Evolutionary conservation across 2,113 vertebrate species (phyloP).

Genomic region (Corythoichthys haematopterus): DNA sequence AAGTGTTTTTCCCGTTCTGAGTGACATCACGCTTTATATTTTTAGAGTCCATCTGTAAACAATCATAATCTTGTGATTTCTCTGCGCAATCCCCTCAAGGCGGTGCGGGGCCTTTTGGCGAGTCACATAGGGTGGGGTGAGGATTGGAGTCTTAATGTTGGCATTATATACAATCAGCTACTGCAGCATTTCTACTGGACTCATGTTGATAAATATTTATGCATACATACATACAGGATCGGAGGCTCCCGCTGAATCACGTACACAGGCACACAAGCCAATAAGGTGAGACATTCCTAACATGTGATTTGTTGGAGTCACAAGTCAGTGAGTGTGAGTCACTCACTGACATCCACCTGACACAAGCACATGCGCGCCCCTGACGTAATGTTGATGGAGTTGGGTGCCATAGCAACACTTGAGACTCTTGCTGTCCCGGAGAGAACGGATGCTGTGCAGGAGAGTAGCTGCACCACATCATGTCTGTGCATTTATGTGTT

Average conservation of each 20-base stretch:
- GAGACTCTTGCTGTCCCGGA: constrained; percentile 66
- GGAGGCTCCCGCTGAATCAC: constrained; percentile 51
- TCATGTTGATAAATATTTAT: constrained; percentile 61
- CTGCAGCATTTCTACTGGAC: constrained; percentile 32
- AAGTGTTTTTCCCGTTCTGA: constrained; percentile 2
- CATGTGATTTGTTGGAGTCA: constrained; percentile 49
- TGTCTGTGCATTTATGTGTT: neutral
- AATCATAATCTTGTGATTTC: constrained; percentile 2
- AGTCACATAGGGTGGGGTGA: constrained; percentile 22
- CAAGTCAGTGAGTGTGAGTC: constrained; percentile 58
- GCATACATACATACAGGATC: constrained; percentile 39
- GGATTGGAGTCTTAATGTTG: constrained; percentile 22
- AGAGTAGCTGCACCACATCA: constrained; percentile 30
- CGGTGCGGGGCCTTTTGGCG: constrained; percentile 44
- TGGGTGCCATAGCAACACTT: constrained; percentile 67
- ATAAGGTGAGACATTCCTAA: constrained; percentile 47
- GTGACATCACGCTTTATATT: neutral
- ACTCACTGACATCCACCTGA: constrained; percentile 56
- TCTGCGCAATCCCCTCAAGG: constrained; percentile 5
- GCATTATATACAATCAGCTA: constrained; percentile 29
- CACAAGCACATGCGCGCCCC: constrained; percentile 42
- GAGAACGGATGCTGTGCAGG: constrained; percentile 59
- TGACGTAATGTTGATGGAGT: constrained; percentile 65
- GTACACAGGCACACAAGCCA: constrained; percentile 23
- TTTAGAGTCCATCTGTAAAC: constrained; percentile 4